phyloP scores from a whole-genome alignment of 2,113 vertebrate species.

The Irena cyanogastra region DNA sequence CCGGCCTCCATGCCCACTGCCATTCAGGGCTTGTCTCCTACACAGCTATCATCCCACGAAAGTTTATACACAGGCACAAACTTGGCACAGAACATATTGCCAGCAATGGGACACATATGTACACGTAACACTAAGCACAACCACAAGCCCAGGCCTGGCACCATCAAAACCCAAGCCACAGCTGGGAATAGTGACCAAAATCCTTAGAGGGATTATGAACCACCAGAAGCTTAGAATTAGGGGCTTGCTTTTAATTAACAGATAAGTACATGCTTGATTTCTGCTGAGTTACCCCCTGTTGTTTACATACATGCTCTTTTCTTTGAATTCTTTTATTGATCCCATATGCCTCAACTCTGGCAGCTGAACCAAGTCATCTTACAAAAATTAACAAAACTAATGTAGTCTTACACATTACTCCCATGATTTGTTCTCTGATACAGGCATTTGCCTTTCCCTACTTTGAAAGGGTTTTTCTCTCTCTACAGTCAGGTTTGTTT shows the following conservation, averaged over 20 bases:
- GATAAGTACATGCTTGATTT: not conserved
- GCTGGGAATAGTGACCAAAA: not conserved
- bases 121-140: accelerated
- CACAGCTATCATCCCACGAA: not conserved
- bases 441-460: not conserved
- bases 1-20: accelerated
- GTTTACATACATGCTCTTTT: not conserved
- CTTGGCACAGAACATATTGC: not conserved
- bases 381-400: not conserved
- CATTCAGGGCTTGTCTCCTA: not conserved
- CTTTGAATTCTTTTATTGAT: not conserved
- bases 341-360: not conserved
- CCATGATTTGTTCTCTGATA: not conserved
- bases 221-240: not conserved
- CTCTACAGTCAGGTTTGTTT: not conserved
- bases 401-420: not conserved
- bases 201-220: not conserved
- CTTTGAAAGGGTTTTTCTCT: not conserved
- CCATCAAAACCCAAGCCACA: not conserved
- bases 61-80: not conserved
- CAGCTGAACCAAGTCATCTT: not conserved
- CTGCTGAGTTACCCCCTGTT: not conserved
- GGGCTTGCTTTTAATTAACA: not conserved
- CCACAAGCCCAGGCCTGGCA: not conserved
- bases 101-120: not conserved